Base-by-base conservation (phyloP, 1,140 invertebrate species). In the Gonatopus flavifemur region DNA sequence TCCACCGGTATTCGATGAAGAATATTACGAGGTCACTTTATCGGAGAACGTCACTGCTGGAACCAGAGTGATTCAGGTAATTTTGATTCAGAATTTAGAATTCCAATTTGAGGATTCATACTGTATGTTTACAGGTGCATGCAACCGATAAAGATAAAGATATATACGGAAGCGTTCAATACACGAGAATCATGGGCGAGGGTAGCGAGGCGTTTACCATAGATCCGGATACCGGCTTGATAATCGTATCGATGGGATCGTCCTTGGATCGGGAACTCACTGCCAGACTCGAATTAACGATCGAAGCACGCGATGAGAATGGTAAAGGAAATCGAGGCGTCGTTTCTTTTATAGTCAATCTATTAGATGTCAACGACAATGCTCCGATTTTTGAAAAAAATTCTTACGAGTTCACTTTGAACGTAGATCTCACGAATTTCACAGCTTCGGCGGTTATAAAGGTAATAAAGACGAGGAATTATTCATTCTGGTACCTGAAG, bases 341-440 rank as follows among this genome's bases (percentile, higher is more conserved):
- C 25, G 87, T 89, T 42, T 82, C 84, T 47, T 81, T 94, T 35
- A 82, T 87, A 44, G 83, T 93, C 53, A 84, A 86, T 70, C 76
- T 93, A 36, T 70, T 90, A 49, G 92, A 94, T 74, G 86, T 93
- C 13, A 96, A 96, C 72, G 93, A 96, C 69, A 88, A 95, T 70
- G 81, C 84, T 35, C 93, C 93, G 13, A 77, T 84, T 41, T 96
- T 96, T 63, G 86, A 90, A 47, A 87, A 86, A 65, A 77, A 84
- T 7, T 72, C 86, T 1, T 95, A 94, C 67, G 88, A 93, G 67
- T 93, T 93, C 56, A 86, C 88, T 41, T 74, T 95, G 22, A 86
- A 89, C 39, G 74, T 83, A 5, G 87, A 90, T 62, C 76, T 86
- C 44, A 83, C 77, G 24, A 85, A 86, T 62, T 91, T 92, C 62